Evolutionary conservation across 2,797 vertebrate species (phyloP), one percentile per base, ranked within the genome.

Genomic region (Sandelia bainsii): DNA sequence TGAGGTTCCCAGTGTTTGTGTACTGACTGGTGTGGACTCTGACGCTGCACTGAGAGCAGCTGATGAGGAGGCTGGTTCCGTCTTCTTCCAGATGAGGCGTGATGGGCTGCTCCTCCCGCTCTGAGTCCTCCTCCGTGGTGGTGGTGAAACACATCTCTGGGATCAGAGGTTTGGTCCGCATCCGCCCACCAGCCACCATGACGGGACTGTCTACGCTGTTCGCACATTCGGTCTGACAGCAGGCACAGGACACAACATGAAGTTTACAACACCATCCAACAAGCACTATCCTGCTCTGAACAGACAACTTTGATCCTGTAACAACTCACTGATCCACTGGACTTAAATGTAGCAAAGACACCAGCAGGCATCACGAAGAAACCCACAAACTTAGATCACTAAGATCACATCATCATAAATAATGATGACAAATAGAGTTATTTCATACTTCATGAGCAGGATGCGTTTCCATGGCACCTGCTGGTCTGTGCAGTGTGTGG

Each of bases 111-210:
- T 95, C 93, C 74, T 97, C 95, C 0, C 94, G 93, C 69, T 97
- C 96, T 0, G 94, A 91, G 78, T 96, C 96, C 19, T 96, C 96
- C 1, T 97, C 95, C 0, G 96, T 96, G 61, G 88, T 94, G 69
- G 95, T 95, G 82, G 95, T 96, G 87, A 99, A 99, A 50, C 98
- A 99, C 95, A 95, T 96, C 91, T 99, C 98, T 8, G 97, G 98
- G 90, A 99, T 97, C 66, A 99, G 85, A 16, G 98, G 97, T 81
- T 97, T 98, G 62, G 95, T 93, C 77, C 91, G 68, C 89, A 92
- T 94, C 48, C 92, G 90, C 48, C 94, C 95, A 3, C 83, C 72
- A 12, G 72, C 70, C 69, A 58, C 27, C 46, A 89, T 56, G 8
- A 91, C 89, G 3, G 94, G 88, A 72, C 65, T 49, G 91, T 93